Percentiles rank a stretch among this genome's conserved stretches.
These are phyloP conservation scores for Phyllotis vaccarum DNA, from an alignment of 2,797 vertebrate species.

Conservation along the genomic window DNA sequence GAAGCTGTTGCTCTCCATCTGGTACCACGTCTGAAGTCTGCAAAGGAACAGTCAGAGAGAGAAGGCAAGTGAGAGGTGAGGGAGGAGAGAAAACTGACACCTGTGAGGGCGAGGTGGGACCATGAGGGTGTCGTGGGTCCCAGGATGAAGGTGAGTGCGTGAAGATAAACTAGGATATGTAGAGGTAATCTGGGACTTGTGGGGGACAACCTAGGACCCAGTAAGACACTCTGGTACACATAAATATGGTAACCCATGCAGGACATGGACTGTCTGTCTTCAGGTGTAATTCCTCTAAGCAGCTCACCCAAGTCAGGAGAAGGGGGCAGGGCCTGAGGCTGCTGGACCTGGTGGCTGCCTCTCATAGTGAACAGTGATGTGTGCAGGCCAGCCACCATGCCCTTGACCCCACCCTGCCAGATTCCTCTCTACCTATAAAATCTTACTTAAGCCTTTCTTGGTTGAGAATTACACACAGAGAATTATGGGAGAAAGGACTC, in stretches of 20 bases:
- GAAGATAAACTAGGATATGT: too few species aligned
- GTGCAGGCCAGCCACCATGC: neutral
- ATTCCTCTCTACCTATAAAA: neutral
- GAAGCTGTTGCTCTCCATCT: neutral
- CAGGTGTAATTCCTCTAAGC: neutral
- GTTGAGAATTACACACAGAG: neutral
- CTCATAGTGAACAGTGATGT: accelerated
- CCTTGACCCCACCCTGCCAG: neutral
- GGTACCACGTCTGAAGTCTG: neutral
- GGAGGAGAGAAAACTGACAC: neutral
- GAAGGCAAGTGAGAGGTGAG: neutral
- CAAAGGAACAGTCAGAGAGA: neutral
- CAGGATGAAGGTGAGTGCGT: neutral
- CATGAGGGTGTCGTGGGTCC: neutral
- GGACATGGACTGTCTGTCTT: neutral
- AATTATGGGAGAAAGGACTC: neutral
- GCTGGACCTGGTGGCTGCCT: neutral
- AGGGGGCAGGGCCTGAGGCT: too few species aligned
- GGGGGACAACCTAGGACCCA: neutral
- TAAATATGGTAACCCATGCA: neutral
- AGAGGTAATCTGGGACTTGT: too few species aligned
- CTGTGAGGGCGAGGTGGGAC: neutral
- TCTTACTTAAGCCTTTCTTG: neutral
- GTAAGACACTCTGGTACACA: accelerated
- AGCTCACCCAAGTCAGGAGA: neutral